These are phyloP conservation scores for Hemibagrus wyckioides DNA, from an alignment of 2,113 vertebrate species.

Conservation along the genomic window DNA sequence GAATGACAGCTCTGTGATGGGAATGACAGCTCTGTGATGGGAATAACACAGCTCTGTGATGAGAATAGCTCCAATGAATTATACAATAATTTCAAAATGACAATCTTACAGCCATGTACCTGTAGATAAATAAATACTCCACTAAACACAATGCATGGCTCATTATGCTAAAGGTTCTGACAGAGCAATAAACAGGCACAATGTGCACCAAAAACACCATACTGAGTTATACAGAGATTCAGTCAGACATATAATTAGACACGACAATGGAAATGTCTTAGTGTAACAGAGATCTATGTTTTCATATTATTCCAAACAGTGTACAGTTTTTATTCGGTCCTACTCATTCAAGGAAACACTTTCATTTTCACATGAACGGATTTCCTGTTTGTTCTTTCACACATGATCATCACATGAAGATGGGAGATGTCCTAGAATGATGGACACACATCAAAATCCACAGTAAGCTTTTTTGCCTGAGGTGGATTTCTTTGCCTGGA, in stretches of 20 bases:
- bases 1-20: too few species aligned
- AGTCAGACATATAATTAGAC: not conserved
- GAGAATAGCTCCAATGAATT: not conserved
- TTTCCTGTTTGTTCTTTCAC: not conserved
- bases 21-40: too few species aligned
- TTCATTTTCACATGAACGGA: not conserved
- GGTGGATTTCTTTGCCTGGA: constrained; percentile 10
- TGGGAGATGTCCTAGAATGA: not conserved
- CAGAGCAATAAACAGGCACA: not conserved
- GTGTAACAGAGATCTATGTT: not conserved
- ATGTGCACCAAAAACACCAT: not conserved
- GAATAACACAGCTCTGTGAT: not conserved
- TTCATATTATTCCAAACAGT: not conserved
- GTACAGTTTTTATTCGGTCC: not conserved
- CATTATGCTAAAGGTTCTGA: not conserved
- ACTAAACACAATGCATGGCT: not conserved
- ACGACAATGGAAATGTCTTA: not conserved
- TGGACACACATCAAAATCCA: not conserved
- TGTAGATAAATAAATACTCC: not conserved
- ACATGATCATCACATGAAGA: constrained; percentile 5
- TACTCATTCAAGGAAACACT: not conserved
- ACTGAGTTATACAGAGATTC: not conserved
- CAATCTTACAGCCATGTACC: not conserved
- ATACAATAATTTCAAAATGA: not conserved
- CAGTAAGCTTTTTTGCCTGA: constrained; percentile 23